phyloP scores from a whole-genome alignment of 2,888 invertebrate species.

The Drosophila koepferae region DNA sequence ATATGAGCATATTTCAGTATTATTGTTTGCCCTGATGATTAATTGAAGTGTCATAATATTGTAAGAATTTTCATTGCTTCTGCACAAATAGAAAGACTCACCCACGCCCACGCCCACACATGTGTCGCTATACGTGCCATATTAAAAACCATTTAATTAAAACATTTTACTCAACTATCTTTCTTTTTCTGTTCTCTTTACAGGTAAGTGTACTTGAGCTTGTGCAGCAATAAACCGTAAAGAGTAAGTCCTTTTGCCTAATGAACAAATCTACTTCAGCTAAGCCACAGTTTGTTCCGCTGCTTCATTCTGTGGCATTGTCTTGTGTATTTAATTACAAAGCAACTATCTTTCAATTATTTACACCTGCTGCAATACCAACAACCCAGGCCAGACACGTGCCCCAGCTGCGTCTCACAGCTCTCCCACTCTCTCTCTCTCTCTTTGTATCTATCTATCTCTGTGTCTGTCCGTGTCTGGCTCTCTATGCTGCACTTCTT shows the following conservation, averaged over 20 bases:
- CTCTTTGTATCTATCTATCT: neutral
- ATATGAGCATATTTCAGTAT: slow-evolving; percentile 55
- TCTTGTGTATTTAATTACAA: slow-evolving; percentile 76
- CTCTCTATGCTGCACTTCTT: slow-evolving; percentile 65
- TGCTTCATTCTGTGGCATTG: slow-evolving; percentile 25
- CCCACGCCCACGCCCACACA: too few species aligned
- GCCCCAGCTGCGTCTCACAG: slow-evolving; percentile 31
- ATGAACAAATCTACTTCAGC: slow-evolving; percentile 60
- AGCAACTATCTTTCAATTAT: slow-evolving; percentile 82
- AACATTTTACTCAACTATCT: slow-evolving; percentile 50
- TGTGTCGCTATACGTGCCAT: neutral
- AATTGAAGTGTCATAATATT: slow-evolving; percentile 78
- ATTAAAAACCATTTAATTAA: slow-evolving; percentile 64
- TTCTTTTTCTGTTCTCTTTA: slow-evolving; percentile 37
- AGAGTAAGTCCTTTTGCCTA: slow-evolving; percentile 62
- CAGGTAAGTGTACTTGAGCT: slow-evolving; percentile 68
- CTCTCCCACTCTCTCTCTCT: neutral
- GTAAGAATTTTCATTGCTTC: slow-evolving; percentile 69
- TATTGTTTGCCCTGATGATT: slow-evolving; percentile 80
- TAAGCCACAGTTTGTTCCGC: slow-evolving; percentile 43
- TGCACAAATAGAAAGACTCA: neutral
- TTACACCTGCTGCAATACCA: slow-evolving; percentile 72
- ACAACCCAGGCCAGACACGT: slow-evolving; percentile 47
- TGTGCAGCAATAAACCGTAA: slow-evolving; percentile 30
- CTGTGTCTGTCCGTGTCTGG: slow-evolving; percentile 23